phyloP scores from a whole-genome alignment of 2,797 vertebrate species.

The Tapirus indicus region DNA sequence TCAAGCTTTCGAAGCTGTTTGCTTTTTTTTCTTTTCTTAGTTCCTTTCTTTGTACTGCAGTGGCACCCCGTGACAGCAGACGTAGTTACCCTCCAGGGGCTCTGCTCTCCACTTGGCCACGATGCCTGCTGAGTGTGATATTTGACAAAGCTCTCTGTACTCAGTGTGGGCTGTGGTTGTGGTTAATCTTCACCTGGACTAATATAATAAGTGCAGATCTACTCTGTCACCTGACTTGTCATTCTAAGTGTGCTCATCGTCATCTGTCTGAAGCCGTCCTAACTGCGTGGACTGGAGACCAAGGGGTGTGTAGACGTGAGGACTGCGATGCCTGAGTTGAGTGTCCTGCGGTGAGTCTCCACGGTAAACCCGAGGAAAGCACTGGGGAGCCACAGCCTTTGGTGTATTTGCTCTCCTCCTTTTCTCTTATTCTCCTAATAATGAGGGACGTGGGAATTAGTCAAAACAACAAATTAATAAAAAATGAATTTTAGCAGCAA shows the following conservation, averaged over 20 bases:
- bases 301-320: not conserved
- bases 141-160: slow-evolving; percentile 3
- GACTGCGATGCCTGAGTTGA: accelerated
- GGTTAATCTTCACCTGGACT: not conserved
- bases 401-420: not conserved
- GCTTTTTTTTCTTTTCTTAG: not conserved
- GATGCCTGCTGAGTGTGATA: slow-evolving; percentile 18
- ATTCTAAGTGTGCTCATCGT: not conserved
- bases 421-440: not conserved
- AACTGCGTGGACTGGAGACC: accelerated
- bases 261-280: not conserved
- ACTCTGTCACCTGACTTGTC: not conserved
- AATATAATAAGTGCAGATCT: accelerated
- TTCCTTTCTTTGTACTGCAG: slow-evolving; percentile 47
- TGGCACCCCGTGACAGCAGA: not conserved
- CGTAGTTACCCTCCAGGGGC: not conserved
- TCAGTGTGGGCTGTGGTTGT: not conserved
- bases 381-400: not conserved
- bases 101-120: not conserved
- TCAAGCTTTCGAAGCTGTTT: not conserved
- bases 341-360: not conserved
- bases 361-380: accelerated
- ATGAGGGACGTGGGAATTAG: not conserved
- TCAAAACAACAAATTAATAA: not conserved
- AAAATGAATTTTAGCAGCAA: not conserved